Conservation (phyloP, 2,888 invertebrate genomes). For the Mythimna ferrago region DNA sequence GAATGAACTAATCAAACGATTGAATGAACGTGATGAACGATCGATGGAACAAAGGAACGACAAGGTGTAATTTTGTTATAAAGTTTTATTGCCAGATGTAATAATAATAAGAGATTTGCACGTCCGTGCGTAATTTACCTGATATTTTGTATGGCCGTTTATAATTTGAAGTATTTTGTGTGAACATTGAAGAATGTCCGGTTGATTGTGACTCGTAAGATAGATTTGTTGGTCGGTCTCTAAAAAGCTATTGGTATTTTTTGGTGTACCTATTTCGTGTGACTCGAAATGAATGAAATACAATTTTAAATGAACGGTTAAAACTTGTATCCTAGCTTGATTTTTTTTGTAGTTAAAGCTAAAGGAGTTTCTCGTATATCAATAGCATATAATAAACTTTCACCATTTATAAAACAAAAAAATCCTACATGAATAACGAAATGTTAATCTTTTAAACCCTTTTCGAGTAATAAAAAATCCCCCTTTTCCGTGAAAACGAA, state of each 20-base stretch:
- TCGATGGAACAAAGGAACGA: slow-evolving; percentile 49
- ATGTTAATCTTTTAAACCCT: slow-evolving; percentile 28
- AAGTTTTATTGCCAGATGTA: slow-evolving; percentile 52
- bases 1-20: slow-evolving; percentile 54
- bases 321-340: not conserved
- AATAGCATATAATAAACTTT: not conserved
- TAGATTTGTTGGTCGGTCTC: not conserved
- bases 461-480: slow-evolving; percentile 11
- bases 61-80: slow-evolving; percentile 58
- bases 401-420: slow-evolving; percentile 1
- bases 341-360: not conserved
- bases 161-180: slow-evolving; percentile 53
- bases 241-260: not conserved
- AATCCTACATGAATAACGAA: not conserved
- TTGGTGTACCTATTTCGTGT: not conserved
- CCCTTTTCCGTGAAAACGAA: slow-evolving; percentile 30
- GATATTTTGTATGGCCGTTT: slow-evolving; percentile 21
- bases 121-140: slow-evolving; percentile 38
- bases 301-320: not conserved
- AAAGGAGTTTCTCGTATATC: too few relatives aligned
- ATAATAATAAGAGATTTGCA: slow-evolving; percentile 47
- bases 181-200: slow-evolving; percentile 31
- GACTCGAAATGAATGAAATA: not conserved
- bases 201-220: not conserved
- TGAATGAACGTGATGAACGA: slow-evolving; percentile 57